Percentiles rank a stretch among this genome's conserved stretches.
Conservation (phyloP, 2,113 vertebrate genomes). For the Turdus rufiventris region DNA sequence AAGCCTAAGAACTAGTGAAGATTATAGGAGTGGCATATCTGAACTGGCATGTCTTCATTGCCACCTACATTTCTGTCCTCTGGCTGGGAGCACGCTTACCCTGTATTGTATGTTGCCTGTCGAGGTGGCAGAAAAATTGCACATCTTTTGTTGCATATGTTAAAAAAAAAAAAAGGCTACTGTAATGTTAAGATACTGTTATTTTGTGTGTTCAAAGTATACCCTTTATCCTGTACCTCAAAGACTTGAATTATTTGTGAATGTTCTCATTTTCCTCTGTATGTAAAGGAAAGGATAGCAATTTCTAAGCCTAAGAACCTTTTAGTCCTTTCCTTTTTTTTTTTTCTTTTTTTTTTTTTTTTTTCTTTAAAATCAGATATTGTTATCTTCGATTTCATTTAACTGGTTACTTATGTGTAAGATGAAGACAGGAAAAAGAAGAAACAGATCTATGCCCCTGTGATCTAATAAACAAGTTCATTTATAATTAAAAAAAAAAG, state of each 20-base stretch:
- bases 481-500: background rate
- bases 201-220: background rate
- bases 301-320: background rate
- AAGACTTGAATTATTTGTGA: background rate
- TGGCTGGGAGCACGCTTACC: background rate
- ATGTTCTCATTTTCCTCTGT: background rate
- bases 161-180: background rate
- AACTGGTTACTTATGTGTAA: background rate
- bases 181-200: background rate
- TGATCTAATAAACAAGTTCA: background rate
- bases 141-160: background rate
- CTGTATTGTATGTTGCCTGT: background rate
- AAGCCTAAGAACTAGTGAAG: background rate
- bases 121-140: background rate
- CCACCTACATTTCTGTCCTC: background rate
- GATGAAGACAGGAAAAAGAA: background rate
- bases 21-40: background rate
- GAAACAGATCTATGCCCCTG: background rate
- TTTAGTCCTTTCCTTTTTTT: background rate
- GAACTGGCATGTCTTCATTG: background rate
- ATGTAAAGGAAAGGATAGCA: background rate
- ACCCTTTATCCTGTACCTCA: background rate
- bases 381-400: background rate
- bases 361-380: background rate
- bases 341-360: background rate